These are phyloP conservation scores for Matsumyia berberina DNA, from an alignment of 2,888 invertebrate species.

Conservation along the genomic window DNA sequence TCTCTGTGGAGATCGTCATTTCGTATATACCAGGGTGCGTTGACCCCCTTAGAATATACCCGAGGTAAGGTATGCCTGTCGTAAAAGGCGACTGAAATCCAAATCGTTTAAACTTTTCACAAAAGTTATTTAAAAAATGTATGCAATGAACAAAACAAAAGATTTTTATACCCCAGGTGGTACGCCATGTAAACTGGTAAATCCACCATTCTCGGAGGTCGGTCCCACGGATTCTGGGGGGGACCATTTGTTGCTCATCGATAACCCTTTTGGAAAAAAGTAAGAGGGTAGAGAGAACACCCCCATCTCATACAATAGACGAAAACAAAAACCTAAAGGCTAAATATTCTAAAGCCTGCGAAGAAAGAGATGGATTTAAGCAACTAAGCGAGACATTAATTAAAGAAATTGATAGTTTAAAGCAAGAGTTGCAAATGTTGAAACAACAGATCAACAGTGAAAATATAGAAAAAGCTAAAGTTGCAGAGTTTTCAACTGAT, in stretches of 20 bases:
- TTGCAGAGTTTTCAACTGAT: constrained; percentile 3
- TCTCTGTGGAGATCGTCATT: no score
- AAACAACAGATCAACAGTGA: neutral
- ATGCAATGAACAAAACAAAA: constrained; percentile 19
- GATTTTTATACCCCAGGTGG: neutral
- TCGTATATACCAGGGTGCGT: no score
- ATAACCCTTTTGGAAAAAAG: neutral
- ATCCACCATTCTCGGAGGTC: constrained; percentile 18
- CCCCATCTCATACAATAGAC: neutral
- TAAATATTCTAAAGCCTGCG: constrained; percentile 6
- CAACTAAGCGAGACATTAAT: neutral
- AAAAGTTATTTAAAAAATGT: neutral
- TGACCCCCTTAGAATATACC: constrained; percentile 28
- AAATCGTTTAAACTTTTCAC: constrained; percentile 1
- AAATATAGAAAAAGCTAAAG: constrained; percentile 4
- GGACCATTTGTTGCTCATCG: neutral
- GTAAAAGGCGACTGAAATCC: constrained; percentile 33
- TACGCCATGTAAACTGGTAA: neutral
- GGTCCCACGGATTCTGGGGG: constrained; percentile 7
- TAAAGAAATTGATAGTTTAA: neutral
- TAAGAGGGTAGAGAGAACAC: no score
- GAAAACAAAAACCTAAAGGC: neutral
- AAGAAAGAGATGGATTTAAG: constrained; percentile 4
- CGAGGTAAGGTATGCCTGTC: constrained; percentile 23
- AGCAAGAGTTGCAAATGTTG: constrained; percentile 9